These are phyloP conservation scores for Mycalesis mineus DNA, from an alignment of 2,888 invertebrate genomes.

Conservation along the genomic window DNA sequence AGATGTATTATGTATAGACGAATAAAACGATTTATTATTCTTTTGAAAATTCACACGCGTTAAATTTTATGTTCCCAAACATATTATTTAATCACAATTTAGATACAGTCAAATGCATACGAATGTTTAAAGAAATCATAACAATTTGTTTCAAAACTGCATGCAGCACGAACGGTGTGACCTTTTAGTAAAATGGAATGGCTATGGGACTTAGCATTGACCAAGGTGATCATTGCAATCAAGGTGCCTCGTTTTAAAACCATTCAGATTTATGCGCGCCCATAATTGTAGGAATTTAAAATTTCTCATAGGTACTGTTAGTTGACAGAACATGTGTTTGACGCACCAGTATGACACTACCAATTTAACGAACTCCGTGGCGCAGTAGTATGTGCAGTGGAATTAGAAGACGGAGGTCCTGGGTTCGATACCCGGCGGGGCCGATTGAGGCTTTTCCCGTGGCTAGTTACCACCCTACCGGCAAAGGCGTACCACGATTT, in stretches of 20 bases:
- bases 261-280: neutral
- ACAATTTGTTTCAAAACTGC: neutral
- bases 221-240: neutral
- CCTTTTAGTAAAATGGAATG: conserved; percentile 1
- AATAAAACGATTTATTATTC: neutral
- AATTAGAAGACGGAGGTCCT: no score
- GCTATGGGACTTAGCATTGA: neutral
- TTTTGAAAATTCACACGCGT: neutral
- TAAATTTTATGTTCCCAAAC: neutral
- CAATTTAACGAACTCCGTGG: no score
- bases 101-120: conserved; percentile 2
- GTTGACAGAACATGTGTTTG: no score
- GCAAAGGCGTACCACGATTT: no score
- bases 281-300: no score
- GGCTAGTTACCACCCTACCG: no score
- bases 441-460: no score
- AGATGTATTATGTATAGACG: no score
- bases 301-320: no score
- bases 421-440: no score
- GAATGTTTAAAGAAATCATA: neutral
- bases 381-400: no score
- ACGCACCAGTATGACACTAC: no score
- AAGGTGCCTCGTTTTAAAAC: neutral
- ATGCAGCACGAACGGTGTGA: neutral
- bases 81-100: neutral